These are phyloP conservation scores for Nomada fucata DNA, from an alignment of 2,888 invertebrate species.

Conservation along the genomic window DNA sequence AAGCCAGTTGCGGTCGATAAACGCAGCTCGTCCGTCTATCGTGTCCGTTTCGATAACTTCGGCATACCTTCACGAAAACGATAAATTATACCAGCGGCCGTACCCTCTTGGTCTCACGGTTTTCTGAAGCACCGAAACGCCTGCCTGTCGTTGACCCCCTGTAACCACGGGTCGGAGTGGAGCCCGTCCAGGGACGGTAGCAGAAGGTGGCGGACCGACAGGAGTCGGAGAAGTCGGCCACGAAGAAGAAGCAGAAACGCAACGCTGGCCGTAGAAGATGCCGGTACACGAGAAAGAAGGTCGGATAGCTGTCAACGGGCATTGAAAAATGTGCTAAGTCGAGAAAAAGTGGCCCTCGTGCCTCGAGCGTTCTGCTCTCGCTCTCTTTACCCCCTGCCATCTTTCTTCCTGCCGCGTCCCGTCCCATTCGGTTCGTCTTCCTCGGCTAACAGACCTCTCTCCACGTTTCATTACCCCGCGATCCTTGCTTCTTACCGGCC, in stretches of 20 bases:
- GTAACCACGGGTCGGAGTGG: slow-evolving; percentile 18
- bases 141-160: slow-evolving; percentile 45
- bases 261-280: slow-evolving; percentile 41
- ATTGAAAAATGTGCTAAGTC: slow-evolving; percentile 82
- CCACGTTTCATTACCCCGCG: slow-evolving; percentile 73
- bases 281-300: slow-evolving; percentile 61
- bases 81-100: slow-evolving; percentile 30
- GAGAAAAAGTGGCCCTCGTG: slow-evolving; percentile 79
- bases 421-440: slow-evolving; percentile 47
- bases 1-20: not conserved
- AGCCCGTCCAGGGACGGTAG: slow-evolving; percentile 41
- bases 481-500: slow-evolving; percentile 78
- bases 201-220: slow-evolving; percentile 65
- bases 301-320: slow-evolving; percentile 79
- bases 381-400: slow-evolving; percentile 59
- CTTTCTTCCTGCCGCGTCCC: slow-evolving; percentile 62
- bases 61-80: slow-evolving; percentile 42
- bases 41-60: not conserved
- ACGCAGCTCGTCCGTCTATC: not conserved
- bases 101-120: slow-evolving; percentile 63
- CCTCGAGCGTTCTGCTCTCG: slow-evolving; percentile 77
- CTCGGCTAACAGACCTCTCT: slow-evolving; percentile 52
- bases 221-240: slow-evolving; percentile 44
- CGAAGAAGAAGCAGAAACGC: slow-evolving; percentile 60
- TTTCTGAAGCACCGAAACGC: slow-evolving; percentile 57